Conservation (phyloP, 2,888 invertebrate genomes). For the Epinotia bilunana region DNA sequence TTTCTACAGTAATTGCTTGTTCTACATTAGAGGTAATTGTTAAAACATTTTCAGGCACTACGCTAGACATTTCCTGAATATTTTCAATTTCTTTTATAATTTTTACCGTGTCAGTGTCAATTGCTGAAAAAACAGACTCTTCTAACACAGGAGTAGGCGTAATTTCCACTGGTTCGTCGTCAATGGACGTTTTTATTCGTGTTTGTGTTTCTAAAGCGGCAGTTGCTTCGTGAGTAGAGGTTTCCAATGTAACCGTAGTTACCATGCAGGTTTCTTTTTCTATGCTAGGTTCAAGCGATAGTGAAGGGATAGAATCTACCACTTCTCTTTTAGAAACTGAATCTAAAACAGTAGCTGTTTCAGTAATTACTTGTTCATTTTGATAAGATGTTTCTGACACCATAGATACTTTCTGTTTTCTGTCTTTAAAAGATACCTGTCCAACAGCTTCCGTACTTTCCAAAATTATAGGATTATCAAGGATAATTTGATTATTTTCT, state of each 20-base stretch:
- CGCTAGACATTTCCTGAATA: neutral
- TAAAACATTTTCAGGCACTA: neutral
- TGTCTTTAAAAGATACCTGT: neutral
- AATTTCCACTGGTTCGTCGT: neutral
- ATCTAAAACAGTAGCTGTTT: conserved; percentile 4
- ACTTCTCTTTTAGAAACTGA: conserved; percentile 2
- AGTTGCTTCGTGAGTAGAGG: conserved; percentile 6
- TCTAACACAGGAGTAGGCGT: neutral
- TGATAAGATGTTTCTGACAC: neutral
- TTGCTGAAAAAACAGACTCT: neutral
- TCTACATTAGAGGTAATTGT: neutral
- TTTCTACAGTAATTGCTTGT: neutral
- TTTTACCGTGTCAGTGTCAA: neutral
- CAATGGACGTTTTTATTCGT: neutral
- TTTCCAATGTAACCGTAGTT: neutral
- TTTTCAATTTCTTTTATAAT: neutral
- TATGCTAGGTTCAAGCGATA: neutral
- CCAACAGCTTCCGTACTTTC: conserved; percentile 3
- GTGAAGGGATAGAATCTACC: neutral
- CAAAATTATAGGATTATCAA: conserved; percentile 20
- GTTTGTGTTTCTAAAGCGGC: neutral
- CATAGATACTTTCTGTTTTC: no score
- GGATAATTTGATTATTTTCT: conserved; percentile 12
- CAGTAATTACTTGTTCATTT: neutral
- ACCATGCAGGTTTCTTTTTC: neutral